Percentiles rank a stretch among this genome's conserved stretches.
Evolutionary conservation across 2,797 vertebrate species (phyloP).

Genomic region (Ceryle rudis): DNA sequence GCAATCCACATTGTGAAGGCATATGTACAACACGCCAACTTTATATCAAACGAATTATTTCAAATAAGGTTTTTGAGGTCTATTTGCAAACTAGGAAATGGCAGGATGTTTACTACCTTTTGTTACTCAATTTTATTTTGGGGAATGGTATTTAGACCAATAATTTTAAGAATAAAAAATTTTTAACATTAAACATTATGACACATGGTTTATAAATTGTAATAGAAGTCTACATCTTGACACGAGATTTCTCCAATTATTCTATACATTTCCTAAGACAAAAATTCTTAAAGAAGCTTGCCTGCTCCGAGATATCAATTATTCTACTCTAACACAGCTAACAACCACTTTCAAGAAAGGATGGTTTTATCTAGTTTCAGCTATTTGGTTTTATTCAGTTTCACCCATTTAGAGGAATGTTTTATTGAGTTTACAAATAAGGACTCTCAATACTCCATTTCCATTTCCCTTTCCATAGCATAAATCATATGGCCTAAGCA

Average conservation of each 20-base stretch:
- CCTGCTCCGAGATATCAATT: neutral
- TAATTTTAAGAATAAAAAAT: neutral
- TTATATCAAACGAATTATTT: neutral
- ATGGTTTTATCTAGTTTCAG: slow-evolving; percentile 46
- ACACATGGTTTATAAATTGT: neutral
- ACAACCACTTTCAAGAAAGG: slow-evolving; percentile 39
- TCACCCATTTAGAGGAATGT: slow-evolving; percentile 66
- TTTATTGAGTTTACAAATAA: slow-evolving; percentile 79
- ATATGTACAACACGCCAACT: neutral
- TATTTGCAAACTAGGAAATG: slow-evolving; percentile 35
- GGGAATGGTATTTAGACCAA: neutral
- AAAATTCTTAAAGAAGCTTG: neutral
- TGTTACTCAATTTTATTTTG: neutral
- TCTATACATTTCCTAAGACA: neutral
- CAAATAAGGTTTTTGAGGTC: neutral
- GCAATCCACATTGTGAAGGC: neutral
- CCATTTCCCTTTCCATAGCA: slow-evolving; percentile 73
- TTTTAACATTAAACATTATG: neutral
- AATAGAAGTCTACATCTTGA: neutral
- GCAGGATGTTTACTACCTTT: neutral
- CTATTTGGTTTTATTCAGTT: slow-evolving; percentile 63
- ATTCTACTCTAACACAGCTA: slow-evolving; percentile 14
- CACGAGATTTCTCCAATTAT: neutral
- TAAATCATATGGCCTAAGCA: slow-evolving; percentile 79
- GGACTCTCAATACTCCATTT: slow-evolving; percentile 72